Evolutionary conservation across 2,113 vertebrate species (phyloP), one percentile per base, ranked within the genome.

Genomic region (Dasyprocta punctata): DNA sequence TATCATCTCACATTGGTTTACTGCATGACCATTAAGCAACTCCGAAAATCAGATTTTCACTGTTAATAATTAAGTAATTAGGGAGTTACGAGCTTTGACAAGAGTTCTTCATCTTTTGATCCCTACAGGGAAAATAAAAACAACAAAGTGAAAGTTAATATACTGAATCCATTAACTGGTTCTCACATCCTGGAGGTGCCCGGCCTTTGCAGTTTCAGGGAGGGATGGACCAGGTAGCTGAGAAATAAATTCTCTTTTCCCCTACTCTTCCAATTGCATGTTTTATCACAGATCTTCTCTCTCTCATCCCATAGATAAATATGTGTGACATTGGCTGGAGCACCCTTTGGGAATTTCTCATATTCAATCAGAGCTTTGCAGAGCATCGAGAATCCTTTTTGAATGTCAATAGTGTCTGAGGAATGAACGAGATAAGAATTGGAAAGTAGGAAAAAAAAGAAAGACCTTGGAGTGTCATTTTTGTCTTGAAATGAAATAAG

Each of bases 11-110:
- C 4, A 28, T 28, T 83, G 88, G 41, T 84, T 96, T 95, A 95
- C 78, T 90, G 33, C 71, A 41, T 95, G 96, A 92, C 89, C 93
- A 95, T 96, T 92, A 93, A 95, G 95, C 77, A 82, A 71, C 69
- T 95, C 94, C 0, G 49, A 93, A 97, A 98, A 90, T 97, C 96
- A 97, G 83, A 92, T 97, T 98, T 95, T 89, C 93, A 93, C 85
- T 95, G 89, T 65, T 96, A 95, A 96, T 97, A 96, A 96, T 97
- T 90, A 97, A 97, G 93, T 85, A 96, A 96, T 97, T 97, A 96
- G 81, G 67, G 89, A 95, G 77, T 90, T 96, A 86, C 0, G 1
- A 92, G 89, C 69, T 93, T 96, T 94, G 83, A 96, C 86, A 95
- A 96, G 89, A 95, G 38, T 82, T 96, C 49, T 81, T 96, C 20